phyloP scores from a whole-genome alignment of 2,797 vertebrate species.

The Halcyon smyrnensis region DNA sequence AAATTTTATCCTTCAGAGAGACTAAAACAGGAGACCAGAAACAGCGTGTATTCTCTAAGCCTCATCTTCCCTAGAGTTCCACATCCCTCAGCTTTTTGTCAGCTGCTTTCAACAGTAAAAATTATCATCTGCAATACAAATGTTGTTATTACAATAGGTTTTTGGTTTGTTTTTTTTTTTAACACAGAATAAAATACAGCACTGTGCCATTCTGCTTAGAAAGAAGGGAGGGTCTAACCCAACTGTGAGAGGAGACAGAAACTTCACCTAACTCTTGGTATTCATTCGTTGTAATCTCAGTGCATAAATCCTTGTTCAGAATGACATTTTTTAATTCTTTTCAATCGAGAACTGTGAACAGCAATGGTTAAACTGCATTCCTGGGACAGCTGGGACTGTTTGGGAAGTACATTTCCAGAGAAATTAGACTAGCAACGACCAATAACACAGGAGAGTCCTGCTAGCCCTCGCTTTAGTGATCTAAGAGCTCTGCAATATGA shows the following conservation, averaged over 20 bases:
- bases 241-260: background rate
- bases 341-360: background rate
- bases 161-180: too few relatives aligned
- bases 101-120: constrained; percentile 17
- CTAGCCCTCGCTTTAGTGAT: constrained; percentile 22
- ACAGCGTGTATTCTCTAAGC: background rate
- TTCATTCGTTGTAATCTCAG: background rate
- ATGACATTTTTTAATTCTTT: constrained; percentile 38
- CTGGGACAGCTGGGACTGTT: constrained; percentile 50
- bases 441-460: constrained; percentile 32
- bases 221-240: background rate
- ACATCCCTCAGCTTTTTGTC: background rate
- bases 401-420: constrained; percentile 10
- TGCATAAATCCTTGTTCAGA: background rate
- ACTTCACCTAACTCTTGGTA: background rate
- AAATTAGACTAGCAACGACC: constrained; percentile 24
- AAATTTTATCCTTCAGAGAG: background rate
- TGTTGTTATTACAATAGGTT: background rate
- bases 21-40: background rate
- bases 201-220: background rate
- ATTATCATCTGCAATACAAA: background rate
- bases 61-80: background rate
- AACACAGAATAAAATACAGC: background rate
- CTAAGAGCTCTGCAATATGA: background rate
- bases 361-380: constrained; percentile 49